Percentiles rank a stretch among this genome's conserved stretches.
phyloP scores from a whole-genome alignment of 2,113 vertebrate species.

The Verasper variegatus region DNA sequence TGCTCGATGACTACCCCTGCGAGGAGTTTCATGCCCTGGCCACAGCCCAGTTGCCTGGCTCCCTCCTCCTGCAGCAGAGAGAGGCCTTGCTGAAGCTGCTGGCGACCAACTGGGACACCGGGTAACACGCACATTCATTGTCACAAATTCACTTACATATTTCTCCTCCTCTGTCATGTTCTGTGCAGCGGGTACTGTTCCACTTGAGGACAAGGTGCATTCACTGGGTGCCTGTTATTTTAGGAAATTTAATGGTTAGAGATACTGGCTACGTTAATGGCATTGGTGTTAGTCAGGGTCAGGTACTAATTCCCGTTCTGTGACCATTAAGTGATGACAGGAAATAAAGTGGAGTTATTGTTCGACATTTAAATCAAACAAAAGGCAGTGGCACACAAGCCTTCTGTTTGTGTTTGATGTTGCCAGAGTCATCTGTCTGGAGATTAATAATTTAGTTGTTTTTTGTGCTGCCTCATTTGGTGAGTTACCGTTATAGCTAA shows the following conservation, averaged over 20 bases:
- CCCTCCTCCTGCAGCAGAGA: conserved; percentile 76
- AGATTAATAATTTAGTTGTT: too few species aligned
- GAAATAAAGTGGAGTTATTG: too few species aligned
- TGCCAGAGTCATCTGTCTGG: too few species aligned
- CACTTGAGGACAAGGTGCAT: neutral
- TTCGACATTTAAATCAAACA: too few species aligned
- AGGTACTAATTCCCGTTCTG: neutral
- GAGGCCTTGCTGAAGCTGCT: conserved; percentile 75
- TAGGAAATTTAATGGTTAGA: neutral
- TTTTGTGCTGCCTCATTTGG: too few species aligned
- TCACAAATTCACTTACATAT: conserved; percentile 6
- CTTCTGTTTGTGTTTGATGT: too few species aligned
- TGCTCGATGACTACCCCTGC: conserved; percentile 81
- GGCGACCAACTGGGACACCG: conserved; percentile 81
- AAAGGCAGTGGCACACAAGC: too few species aligned
- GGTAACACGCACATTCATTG: conserved; percentile 68
- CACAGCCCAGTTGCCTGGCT: conserved; percentile 68
- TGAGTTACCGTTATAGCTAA: too few species aligned
- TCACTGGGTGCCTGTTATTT: neutral
- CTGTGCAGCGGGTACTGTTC: too few species aligned
- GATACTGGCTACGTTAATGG: neutral
- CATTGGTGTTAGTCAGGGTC: neutral
- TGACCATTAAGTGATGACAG: conserved; percentile 22
- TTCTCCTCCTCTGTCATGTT: neutral
- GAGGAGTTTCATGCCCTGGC: conserved; percentile 79